Evolutionary conservation across 2,113 vertebrate genomes (phyloP), one percentile per base, ranked within the genome.

Genomic region (Camarhynchus parvulus): DNA sequence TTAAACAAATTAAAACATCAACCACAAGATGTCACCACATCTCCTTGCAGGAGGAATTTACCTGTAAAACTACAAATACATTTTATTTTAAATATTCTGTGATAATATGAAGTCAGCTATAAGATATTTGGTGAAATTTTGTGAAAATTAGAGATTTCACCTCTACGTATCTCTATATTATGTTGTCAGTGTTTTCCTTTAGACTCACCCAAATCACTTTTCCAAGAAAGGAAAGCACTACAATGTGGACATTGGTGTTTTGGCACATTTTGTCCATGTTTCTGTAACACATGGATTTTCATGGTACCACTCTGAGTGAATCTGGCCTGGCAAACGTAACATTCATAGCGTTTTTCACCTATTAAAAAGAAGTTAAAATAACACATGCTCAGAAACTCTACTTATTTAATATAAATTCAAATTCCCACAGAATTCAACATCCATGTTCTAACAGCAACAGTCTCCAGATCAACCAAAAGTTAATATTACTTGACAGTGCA

Each of bases 301-400:
- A 98, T 94, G 68, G 96, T 97, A 35, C 96, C 97, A 0, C 94
- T 97, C 50, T 98, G 98, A 17, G 97, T 98, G 94, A 98, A 98
- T 77, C 75, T 97, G 25, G 92, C 35, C 7, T 93, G 95, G 85
- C 98, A 98, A 64, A 98, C 2, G 0, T 70, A 83, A 87, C 98
- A 98, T 4, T 97, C 94, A 11, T 97, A 98, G 2, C 92, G 96
- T 87, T 98, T 98, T 96, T 98, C 97, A 21, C 97, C 97, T 98
- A 75, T 5, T 35, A 52, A 59, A 9, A 9, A 31, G 3, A 31
- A 17, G 69, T 80, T 46, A 79, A 78, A 89, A 47, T 27, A 62
- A 53, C 22, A 69, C 5, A 39, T 4, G 4, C 18, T 93, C 62
- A 80, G n/a, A 52, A 94, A 58, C 2, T 61, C 28, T 81, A n/a